Percentiles rank a stretch among this genome's conserved stretches.
These are phyloP conservation scores for Drosophila sordidapex DNA, from an alignment of 2,888 invertebrate species.

Conservation along the genomic window DNA sequence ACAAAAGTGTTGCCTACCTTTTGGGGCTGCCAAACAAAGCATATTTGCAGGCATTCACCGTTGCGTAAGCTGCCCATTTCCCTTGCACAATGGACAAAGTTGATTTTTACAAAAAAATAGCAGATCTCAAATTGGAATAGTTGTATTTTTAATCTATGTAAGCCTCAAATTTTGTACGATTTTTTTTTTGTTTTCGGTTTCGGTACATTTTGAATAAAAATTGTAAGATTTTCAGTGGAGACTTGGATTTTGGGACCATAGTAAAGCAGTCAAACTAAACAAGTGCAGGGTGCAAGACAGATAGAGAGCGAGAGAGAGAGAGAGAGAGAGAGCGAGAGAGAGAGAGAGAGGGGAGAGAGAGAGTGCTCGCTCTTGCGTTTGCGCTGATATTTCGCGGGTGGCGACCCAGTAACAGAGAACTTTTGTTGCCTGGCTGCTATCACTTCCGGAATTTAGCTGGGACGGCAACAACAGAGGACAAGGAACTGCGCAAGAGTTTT, in stretches of 20 bases:
- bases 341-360: slow-evolving; percentile 5
- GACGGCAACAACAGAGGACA: slow-evolving; percentile 33
- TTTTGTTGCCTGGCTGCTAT: slow-evolving; percentile 33
- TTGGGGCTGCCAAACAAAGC: not conserved
- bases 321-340: slow-evolving; percentile 4
- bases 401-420: slow-evolving; percentile 40
- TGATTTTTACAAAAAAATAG: not conserved
- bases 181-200: not conserved
- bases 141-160: not conserved
- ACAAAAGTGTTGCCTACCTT: slow-evolving; percentile 26
- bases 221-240: not conserved
- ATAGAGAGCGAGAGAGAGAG: not conserved
- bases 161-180: not conserved
- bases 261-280: not conserved
- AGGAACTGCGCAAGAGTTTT: slow-evolving; percentile 13
- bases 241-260: not conserved
- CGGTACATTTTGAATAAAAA: not conserved
- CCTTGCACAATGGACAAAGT: not conserved
- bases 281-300: not conserved
- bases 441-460: slow-evolving; percentile 60
- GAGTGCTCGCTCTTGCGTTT: slow-evolving; percentile 24
- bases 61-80: not conserved
- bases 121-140: not conserved
- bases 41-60: not conserved
- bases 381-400: slow-evolving; percentile 36